Base-by-base conservation (phyloP, 2,797 vertebrate species). In the Schizopygopsis pylzovi region DNA sequence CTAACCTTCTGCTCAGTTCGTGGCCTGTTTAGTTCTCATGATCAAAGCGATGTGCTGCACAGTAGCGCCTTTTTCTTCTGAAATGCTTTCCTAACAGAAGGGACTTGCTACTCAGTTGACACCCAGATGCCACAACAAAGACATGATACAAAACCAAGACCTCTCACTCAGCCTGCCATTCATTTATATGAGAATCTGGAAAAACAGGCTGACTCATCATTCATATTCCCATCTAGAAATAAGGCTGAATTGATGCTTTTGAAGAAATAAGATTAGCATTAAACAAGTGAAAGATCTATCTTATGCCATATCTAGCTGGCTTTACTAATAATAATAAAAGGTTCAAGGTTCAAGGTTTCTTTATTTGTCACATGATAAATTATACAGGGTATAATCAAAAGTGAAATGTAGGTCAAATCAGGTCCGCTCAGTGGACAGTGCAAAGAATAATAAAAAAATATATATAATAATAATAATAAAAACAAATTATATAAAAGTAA, bases 61-160 rank as follows among this genome's bases (percentile, higher is more conserved):
- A 47, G 45, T 49, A 20, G 4, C 25, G n/a, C 45, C 12, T 54
- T 72, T 61, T 86, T 18, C 20, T 72, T 52, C 81, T 20, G 52
- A 83, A 85, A 89, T 71, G 39, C 72, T 39, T 52, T 47, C 79
- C 37, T 81, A 81, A 87, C 87, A 20, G 54, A 67, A 76, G 41
- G 59, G 61, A 67, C n/a, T 20, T 71, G 43, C 33, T 54, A 52
- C 67, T 84, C 72, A 54, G 22, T 86, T 68, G 78, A 73, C 61
- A 37, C 41, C 39, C 81, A 70, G 75, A 47, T 79, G 87, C 68
- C 79, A 82, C 81, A 65, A 70, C 59, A 71, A 87, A 82, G 63
- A 71, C 20, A 78, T 56, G 28, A 83, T 70, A 76, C 76, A 80
- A 82, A 81, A 83, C 72, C 20, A 20, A 76, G 25, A 22, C 47